Base-by-base conservation (phyloP, 2,797 vertebrate species). In the Pelochelys cantorii region DNA sequence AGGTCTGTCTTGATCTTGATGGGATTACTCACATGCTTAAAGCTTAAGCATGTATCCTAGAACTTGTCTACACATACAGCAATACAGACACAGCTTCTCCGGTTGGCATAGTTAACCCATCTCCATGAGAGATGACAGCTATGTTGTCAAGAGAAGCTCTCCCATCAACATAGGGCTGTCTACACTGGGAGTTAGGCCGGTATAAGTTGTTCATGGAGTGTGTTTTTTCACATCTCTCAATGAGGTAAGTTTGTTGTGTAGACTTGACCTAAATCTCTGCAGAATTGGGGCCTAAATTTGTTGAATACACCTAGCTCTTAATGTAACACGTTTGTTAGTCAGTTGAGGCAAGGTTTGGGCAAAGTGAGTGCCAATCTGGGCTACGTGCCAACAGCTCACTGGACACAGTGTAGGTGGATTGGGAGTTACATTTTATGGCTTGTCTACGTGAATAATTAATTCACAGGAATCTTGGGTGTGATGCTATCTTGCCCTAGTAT, bases 11-110 rank as follows among this genome's bases (percentile, higher is more conserved):
- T 80, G 1, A 1, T 3, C 6, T 27, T 59, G 71, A 2, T 15
- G 34, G 68, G 48, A 20, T 80, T 90, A 2, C 71, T 77, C n/a
- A 8, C 42, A 9, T 3, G 59, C 81, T 68, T 4, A 42, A 8
- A 0, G 0, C 8, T n/a, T 2, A 52, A 34, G n/a, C 9, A 0
- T 0, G 2, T 27, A 65, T 71, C 65, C 34, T 2, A 23, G 74
- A 1, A 1, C 27, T 60, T 60, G 27, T 29, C 25, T 60, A 60
- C 27, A 29, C 5, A 6, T 29, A 60, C 27, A 60, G 59, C 13
- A 11, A 29, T 60, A 12, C 27, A 60, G 59, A 27, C 27, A 14
- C 12, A 60, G 59, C 59, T 60, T 29, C 27, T 60, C 25, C 23
- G 6, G 65, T 37, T 20, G 31, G n/a, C n/a, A n/a, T 65, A n/a